Percentiles rank a stretch among this genome's conserved stretches.
These are phyloP conservation scores for Heteromurus nitidus DNA, from an alignment of 2,888 invertebrate genomes.

Conservation along the genomic window DNA sequence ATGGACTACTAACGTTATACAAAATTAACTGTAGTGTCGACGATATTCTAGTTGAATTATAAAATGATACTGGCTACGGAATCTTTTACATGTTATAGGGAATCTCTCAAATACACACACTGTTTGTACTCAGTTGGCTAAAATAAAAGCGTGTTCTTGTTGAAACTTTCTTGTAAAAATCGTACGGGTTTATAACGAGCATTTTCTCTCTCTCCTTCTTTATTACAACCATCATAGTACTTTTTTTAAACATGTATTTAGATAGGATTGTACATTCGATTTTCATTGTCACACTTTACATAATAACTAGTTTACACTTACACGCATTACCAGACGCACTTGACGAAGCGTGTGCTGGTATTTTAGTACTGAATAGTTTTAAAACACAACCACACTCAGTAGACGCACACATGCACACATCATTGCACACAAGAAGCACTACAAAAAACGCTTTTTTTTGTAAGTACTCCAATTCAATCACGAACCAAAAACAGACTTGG, in stretches of 20 bases:
- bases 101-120: conserved; percentile 39
- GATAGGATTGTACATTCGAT: conserved; percentile 65
- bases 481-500: conserved; percentile 36
- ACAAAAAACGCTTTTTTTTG: background rate
- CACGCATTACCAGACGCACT: background rate
- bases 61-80: conserved; percentile 10
- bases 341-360: conserved; percentile 27
- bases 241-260: conserved; percentile 39
- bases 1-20: background rate
- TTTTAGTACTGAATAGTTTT: conserved; percentile 13
- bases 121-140: conserved; percentile 63
- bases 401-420: background rate
- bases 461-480: conserved; percentile 24
- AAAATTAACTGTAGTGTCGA: conserved; percentile 35
- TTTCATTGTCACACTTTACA: conserved; percentile 67
- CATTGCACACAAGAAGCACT: conserved; percentile 19
- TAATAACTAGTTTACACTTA: conserved; percentile 43
- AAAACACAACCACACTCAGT: conserved; percentile 29
- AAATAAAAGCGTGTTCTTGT: conserved; percentile 53
- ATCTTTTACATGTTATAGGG: conserved; percentile 44
- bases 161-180: conserved; percentile 15
- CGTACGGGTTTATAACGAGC: conserved; percentile 34
- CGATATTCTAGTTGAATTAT: too few relatives aligned
- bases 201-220: conserved; percentile 39
- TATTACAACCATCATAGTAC: conserved; percentile 45